Evolutionary conservation across 1,140 invertebrate species (phyloP), one percentile per base, ranked within the genome.

Genomic region (Drosophila murphyi): DNA sequence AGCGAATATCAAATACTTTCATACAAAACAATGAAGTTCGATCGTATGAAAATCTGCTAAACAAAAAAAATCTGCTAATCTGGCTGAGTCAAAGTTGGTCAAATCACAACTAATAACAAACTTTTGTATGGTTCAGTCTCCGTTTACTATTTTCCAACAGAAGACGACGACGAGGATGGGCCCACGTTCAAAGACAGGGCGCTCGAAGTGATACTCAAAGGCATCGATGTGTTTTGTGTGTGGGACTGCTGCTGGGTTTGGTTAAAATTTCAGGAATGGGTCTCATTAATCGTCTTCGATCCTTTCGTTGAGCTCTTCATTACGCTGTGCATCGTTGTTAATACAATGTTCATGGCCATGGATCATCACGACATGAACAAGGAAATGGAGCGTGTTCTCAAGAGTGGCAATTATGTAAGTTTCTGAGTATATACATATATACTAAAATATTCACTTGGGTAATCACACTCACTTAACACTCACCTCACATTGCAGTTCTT

Each of bases 221-320:
- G 96, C 74, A 97, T 98, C 85, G 97, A 98, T 93, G 95, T 98
- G 73, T 97, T 99, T 93, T 99, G 98, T 94, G 96, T 98, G 57
- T 99, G 98, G 98, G 97, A 99, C 93, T 98, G 98, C 94, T 98
- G 97, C 93, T 96, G 95, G 94, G 94, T 96, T 76, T 99, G 98
- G 97, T 94, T 98, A 69, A 96, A 96, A 92, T 95, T 99, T 91
- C 97, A 98, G 94, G 96, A 98, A 92, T 96, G 96, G 93, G 95
- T 99, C n/a, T 95, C 96, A 2, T 93, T 98, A 10, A 94, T 99
- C 80, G 98, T 99, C 60, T 98, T 99, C 93, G 98, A 99, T 95
- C 98, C 98, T 4, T 99, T 99, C 92, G 97, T 99, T 74, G 98
- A 99, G 93, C 94, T 99, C 71, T 99, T 99, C 93, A 99, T 99